Base-by-base conservation (phyloP, 2,113 vertebrate genomes). In the Colossoma macropomum region DNA sequence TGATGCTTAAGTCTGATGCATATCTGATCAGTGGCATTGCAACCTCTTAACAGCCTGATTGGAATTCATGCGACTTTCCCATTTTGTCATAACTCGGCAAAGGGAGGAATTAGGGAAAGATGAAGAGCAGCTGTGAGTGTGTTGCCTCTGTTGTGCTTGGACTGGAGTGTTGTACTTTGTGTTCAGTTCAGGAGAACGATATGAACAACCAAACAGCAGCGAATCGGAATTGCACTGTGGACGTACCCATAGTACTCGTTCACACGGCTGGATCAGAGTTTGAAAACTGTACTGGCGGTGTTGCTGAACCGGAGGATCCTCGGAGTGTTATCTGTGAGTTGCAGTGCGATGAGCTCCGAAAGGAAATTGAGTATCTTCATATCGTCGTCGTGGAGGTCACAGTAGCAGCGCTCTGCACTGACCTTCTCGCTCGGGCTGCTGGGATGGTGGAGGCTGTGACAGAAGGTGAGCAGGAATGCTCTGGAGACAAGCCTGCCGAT, bases 401-500 rank as follows among this genome's bases (percentile, higher is more conserved):
- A 32, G 38, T 38, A 27, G 66, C 70, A n/a, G 1, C 34, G 11
- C 30, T 52, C 21, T 1, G 87, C 52, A 1, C 89, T 89, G 38
- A 87, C 81, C 0, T 83, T 70, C n/a, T 93, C 93, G 21, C 75
- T 86, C 16, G 90, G 88, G 0, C 81, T 41, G 68, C 89, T 86
- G 0, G 94, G 94, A 34, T 90, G 91, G 56, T 92, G 94, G 79
- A 92, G 83, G 41, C 93, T 91, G 2, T 94, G 93, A 80, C 89
- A 94, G 79, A 97, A 97, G 0, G 97, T 90, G 76, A 95, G 95
- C 41, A 98, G 94, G 90, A 99, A 97, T 17, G 95, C 97, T 86
- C 92, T 95, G 21, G 95, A 93, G 19, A 94, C 92, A 9, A 99
- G 95, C 78, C 94, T 95, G 1, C 95, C 95, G 83, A 98, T 94